phyloP scores from a whole-genome alignment of 2,888 invertebrate species.

The Limnephilus lunatus region DNA sequence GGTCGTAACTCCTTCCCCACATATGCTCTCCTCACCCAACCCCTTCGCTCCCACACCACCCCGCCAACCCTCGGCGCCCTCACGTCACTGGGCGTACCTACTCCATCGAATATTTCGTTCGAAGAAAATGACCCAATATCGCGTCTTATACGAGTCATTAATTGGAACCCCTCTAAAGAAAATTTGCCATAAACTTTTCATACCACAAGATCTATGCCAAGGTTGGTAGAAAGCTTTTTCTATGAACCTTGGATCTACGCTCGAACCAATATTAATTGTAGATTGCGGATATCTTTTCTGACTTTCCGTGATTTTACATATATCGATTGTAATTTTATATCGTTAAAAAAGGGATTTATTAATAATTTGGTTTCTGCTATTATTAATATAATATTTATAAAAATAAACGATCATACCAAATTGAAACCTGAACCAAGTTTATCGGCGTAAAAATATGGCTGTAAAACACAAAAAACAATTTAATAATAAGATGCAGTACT shows the following conservation, averaged over 20 bases:
- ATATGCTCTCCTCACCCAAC: neutral
- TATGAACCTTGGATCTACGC: too few species aligned
- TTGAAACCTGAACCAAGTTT: too few species aligned
- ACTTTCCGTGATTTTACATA: too few species aligned
- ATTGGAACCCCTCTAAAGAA: neutral
- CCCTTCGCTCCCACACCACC: neutral
- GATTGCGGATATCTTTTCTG: too few species aligned
- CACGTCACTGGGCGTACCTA: neutral
- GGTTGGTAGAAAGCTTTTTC: too few species aligned
- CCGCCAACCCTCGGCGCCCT: neutral
- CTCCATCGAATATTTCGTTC: neutral
- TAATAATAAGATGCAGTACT: too few species aligned
- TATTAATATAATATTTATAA: too few species aligned
- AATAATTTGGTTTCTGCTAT: too few species aligned
- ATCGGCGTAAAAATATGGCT: too few species aligned
- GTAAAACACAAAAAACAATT: too few species aligned
- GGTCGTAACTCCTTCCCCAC: neutral
- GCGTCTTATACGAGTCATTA: neutral
- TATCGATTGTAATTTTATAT: neutral
- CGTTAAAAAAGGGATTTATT: neutral
- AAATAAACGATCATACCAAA: too few species aligned
- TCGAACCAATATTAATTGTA: too few species aligned
- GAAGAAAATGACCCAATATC: neutral
- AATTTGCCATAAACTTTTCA: neutral
- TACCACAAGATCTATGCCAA: neutral